Conservation (phyloP, 2,113 vertebrate genomes). For the Apistogramma diplotaenia region DNA sequence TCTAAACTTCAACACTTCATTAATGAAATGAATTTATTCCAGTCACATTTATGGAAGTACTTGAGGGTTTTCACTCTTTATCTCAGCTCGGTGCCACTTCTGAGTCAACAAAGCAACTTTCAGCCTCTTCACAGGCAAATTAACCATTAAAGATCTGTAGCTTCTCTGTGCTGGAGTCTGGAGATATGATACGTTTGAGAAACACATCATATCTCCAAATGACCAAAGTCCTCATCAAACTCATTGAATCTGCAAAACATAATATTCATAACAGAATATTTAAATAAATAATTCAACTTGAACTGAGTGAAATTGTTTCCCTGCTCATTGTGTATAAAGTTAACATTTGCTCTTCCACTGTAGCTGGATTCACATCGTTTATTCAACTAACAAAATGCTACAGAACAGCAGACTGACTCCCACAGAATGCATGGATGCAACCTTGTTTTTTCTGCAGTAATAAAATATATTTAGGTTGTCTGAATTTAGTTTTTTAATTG, state of each 20-base stretch:
- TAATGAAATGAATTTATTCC: neutral
- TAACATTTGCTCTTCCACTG: neutral
- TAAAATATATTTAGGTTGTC: too few relatives aligned
- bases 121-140: too few relatives aligned
- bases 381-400: too few relatives aligned
- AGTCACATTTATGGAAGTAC: neutral
- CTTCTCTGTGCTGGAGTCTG: neutral
- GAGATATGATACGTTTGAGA: neutral
- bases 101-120: neutral
- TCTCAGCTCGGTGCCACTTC: neutral
- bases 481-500: too few relatives aligned
- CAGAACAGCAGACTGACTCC: too few relatives aligned
- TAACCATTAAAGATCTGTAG: neutral
- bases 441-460: neutral
- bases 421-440: neutral
- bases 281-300: too few relatives aligned
- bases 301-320: too few relatives aligned
- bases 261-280: neutral
- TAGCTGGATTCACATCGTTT: neutral
- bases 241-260: conserved; percentile 14
- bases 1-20: neutral
- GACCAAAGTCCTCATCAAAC: neutral
- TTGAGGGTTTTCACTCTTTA: neutral
- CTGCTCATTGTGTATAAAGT: too few relatives aligned
- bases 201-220: too few relatives aligned